Evolutionary conservation across 2,113 vertebrate genomes (phyloP).

Genomic region (Neofelis nebulosa): DNA sequence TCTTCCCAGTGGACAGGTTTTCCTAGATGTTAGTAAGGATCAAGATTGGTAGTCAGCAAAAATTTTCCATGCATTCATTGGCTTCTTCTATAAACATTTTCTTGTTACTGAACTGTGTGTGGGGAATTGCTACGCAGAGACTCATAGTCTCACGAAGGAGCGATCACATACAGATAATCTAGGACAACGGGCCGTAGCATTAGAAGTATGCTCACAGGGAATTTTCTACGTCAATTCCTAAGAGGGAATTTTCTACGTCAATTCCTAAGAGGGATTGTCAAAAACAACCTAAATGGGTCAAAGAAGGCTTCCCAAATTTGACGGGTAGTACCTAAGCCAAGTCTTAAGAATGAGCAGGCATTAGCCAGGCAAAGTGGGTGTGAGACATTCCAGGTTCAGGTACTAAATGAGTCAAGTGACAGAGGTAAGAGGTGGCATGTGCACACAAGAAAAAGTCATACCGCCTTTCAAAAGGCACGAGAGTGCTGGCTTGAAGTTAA

Average conservation of each 20-base stretch:
- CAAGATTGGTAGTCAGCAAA: neutral
- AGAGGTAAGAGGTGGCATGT: neutral
- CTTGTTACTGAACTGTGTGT: neutral
- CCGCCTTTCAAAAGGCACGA: neutral
- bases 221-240: neutral
- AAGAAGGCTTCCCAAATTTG: neutral
- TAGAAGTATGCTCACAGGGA: neutral
- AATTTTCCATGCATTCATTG: neutral
- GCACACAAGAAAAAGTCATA: neutral
- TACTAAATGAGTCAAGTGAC: neutral
- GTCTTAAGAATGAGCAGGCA: neutral
- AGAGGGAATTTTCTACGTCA: neutral
- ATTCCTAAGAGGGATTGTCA: neutral
- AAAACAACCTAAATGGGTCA: neutral
- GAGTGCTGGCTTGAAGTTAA: neutral
- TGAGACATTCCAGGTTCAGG: neutral
- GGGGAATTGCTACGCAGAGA: neutral
- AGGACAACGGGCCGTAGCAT: too few relatives aligned
- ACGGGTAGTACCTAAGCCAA: neutral
- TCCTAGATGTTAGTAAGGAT: neutral
- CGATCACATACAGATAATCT: neutral
- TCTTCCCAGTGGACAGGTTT: neutral
- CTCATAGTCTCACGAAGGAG: neutral
- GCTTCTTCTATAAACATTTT: neutral
- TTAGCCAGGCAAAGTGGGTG: neutral